Evolutionary conservation across 1,140 invertebrate genomes (phyloP).

Genomic region (Dinothrombium tinctorium): DNA sequence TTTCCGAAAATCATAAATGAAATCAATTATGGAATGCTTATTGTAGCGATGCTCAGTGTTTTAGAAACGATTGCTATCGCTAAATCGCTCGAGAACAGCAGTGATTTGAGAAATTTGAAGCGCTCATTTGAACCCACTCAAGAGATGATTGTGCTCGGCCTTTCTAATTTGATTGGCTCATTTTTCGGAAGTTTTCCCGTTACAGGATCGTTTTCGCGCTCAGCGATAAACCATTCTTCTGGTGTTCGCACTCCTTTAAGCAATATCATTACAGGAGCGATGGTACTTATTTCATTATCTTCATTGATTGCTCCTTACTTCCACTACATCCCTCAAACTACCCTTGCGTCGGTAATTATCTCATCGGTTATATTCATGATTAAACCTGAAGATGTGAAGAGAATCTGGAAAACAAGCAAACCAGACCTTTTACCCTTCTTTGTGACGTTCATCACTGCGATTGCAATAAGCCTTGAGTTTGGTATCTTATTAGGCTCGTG

Average conservation of each 20-base stretch:
- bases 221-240: conserved; percentile 76
- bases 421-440: conserved; percentile 11
- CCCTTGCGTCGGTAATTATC: conserved; percentile 57
- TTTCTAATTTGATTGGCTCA: conserved; percentile 65
- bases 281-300: conserved; percentile 49
- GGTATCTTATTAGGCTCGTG: conserved; percentile 65
- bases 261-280: conserved; percentile 52
- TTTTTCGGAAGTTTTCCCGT: conserved; percentile 76
- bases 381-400: conserved; percentile 55
- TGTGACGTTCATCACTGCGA: conserved; percentile 8
- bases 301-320: conserved; percentile 64
- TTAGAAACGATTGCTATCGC: conserved; percentile 52
- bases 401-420: conserved; percentile 62
- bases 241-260: conserved; percentile 69
- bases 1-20: conserved; percentile 27
- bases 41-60: conserved; percentile 46
- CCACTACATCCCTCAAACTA: conserved; percentile 61
- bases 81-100: conserved; percentile 35
- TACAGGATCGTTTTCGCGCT: conserved; percentile 47
- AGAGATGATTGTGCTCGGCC: conserved; percentile 18
- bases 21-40: conserved; percentile 43
- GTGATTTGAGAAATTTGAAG: too few species aligned
- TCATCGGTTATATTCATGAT: conserved; percentile 77
- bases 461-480: conserved; percentile 34
- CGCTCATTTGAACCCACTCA: conserved; percentile 16